Percentiles rank a stretch among this genome's conserved stretches.
These are phyloP conservation scores for Dicerorhinus sumatrensis DNA, from an alignment of 2,113 vertebrate genomes.

Conservation along the genomic window DNA sequence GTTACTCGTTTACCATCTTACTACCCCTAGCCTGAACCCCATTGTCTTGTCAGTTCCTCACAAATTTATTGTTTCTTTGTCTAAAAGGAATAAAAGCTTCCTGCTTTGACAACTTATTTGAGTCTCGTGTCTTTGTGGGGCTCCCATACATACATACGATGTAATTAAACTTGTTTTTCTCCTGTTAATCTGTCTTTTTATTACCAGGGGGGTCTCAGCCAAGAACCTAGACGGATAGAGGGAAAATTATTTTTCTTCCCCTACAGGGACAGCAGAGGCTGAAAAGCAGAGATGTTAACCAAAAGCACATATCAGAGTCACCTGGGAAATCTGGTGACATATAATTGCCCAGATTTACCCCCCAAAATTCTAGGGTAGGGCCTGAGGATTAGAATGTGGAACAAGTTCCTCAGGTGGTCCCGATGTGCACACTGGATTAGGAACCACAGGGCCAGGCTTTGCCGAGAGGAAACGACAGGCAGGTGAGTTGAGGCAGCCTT, in stretches of 20 bases:
- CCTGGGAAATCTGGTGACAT: not conserved
- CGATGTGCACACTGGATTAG: not conserved
- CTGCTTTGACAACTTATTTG: not conserved
- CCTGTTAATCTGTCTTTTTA: not conserved
- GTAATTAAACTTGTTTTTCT: not conserved
- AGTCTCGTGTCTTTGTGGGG: not conserved
- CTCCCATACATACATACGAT: not conserved
- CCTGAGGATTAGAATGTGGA: not conserved
- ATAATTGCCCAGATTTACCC: not conserved
- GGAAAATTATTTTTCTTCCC: not conserved
- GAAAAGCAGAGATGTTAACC: not conserved
- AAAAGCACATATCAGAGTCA: not conserved
- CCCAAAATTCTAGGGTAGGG: not conserved
- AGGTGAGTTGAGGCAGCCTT: not conserved
- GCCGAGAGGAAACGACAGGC: rapidly evolving
- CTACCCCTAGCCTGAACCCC: no score
- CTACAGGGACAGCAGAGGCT: not conserved
- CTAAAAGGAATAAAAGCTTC: not conserved
- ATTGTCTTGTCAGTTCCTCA: not conserved
- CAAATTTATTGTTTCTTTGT: not conserved
- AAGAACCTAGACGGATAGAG: not conserved
- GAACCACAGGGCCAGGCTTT: not conserved
- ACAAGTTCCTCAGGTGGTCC: not conserved
- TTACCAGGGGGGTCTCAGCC: no score
- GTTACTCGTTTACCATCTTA: no score